Percentiles rank a stretch among this genome's conserved stretches.
Evolutionary conservation across 2,113 vertebrate genomes (phyloP).

Genomic region (Brachyhypopomus occidentalis): DNA sequence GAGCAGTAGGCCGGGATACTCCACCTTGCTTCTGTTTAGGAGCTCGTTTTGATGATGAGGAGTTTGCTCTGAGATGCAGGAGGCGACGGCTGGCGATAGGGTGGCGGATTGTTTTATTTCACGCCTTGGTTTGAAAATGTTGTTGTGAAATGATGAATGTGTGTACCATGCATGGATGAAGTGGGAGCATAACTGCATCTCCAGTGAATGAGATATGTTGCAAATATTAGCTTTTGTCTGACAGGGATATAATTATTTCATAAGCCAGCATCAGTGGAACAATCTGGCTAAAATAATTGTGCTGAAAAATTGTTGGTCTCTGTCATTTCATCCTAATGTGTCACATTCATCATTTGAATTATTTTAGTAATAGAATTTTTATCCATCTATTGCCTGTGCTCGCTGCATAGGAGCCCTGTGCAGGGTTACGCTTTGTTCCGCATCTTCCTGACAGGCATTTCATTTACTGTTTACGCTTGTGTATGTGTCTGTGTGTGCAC

Average conservation of each 20-base stretch:
- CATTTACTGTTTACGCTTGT: neutral
- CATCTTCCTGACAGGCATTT: neutral
- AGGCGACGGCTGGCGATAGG: neutral
- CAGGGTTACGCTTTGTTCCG: neutral
- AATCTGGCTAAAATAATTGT: slow-evolving; percentile 12
- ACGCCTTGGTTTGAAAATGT: neutral
- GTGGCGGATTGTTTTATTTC: neutral
- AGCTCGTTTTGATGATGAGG: slow-evolving; percentile 35
- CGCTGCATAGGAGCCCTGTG: neutral
- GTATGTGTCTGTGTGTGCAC: neutral
- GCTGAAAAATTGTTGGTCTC: slow-evolving; percentile 18
- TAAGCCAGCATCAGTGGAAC: slow-evolving; percentile 10
- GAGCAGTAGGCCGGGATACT: slow-evolving; percentile 31
- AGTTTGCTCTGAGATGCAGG: slow-evolving; percentile 1
- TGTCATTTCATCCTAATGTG: neutral
- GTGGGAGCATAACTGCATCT: neutral
- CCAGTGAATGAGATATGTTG: neutral
- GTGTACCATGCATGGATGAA: neutral
- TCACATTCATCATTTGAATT: neutral
- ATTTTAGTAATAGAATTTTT: neutral
- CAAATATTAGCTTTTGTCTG: slow-evolving; percentile 33
- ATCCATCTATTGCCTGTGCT: neutral
- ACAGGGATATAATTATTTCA: slow-evolving; percentile 20
- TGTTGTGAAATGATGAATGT: neutral
- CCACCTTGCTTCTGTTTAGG: slow-evolving; percentile 40